Percentiles rank a stretch among this genome's conserved stretches.
phyloP scores from a whole-genome alignment of 1,140 invertebrate genomes.

The Dermatophagoides farinae region DNA sequence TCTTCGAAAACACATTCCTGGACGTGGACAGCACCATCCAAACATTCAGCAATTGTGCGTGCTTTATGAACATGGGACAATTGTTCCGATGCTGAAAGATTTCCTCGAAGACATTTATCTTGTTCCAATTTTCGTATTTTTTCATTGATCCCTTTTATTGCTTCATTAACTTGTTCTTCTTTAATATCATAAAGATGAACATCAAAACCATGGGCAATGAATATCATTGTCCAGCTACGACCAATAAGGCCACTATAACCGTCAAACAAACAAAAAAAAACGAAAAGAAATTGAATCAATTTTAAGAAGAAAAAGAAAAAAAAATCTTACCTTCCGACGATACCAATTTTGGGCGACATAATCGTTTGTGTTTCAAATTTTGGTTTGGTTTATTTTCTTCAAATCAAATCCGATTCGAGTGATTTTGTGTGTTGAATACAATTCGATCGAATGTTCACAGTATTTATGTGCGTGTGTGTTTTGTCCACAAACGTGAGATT shows the following conservation, averaged over 20 bases:
- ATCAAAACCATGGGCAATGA: slow-evolving; percentile 69
- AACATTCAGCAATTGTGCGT: slow-evolving; percentile 23
- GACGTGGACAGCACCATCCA: slow-evolving; percentile 21
- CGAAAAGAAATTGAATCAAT: background rate
- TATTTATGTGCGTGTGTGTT: too few relatives aligned
- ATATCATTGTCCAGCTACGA: slow-evolving; percentile 83
- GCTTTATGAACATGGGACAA: slow-evolving; percentile 40
- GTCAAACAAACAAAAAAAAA: slow-evolving; percentile 21
- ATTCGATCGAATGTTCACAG: too few relatives aligned
- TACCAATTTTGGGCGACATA: background rate
- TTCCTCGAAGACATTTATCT: slow-evolving; percentile 48
- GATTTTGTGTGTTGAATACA: too few relatives aligned
- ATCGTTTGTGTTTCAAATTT: too few relatives aligned
- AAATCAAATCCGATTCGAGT: too few relatives aligned
- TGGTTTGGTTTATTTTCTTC: background rate
- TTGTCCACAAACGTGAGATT: too few relatives aligned
- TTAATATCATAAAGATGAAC: slow-evolving; percentile 65
- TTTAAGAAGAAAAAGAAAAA: background rate
- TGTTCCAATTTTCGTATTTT: slow-evolving; percentile 49
- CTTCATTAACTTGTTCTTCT: slow-evolving; percentile 42
- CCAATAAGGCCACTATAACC: slow-evolving; percentile 79
- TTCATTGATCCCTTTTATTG: slow-evolving; percentile 43
- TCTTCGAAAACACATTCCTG: slow-evolving; percentile 81
- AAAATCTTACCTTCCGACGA: background rate
- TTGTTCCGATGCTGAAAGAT: slow-evolving; percentile 47